Percentiles rank a stretch among this genome's conserved stretches.
phyloP scores from a whole-genome alignment of 2,888 invertebrate genomes.

The Drosophila anceps region DNA sequence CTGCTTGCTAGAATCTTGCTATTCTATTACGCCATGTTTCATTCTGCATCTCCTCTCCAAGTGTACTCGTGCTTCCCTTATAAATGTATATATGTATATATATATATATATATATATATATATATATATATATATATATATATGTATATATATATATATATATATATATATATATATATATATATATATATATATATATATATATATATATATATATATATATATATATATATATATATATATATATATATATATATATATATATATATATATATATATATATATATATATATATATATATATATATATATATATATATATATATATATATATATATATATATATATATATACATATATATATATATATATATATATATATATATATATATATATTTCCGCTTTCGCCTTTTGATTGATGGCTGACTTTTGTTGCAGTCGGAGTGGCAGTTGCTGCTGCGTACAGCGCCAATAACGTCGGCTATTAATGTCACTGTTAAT shows the following conservation, averaged over 20 bases:
- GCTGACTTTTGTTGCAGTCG: slow-evolving; percentile 59
- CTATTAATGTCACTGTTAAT: slow-evolving; percentile 63
- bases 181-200: slow-evolving; percentile 43
- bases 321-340: slow-evolving; percentile 15
- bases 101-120: slow-evolving; percentile 46
- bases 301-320: slow-evolving; percentile 52
- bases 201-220: slow-evolving; percentile 52
- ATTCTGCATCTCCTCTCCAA: slow-evolving; percentile 22
- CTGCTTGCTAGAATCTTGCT: slow-evolving; percentile 11
- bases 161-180: slow-evolving; percentile 15
- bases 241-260: slow-evolving; percentile 52
- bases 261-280: slow-evolving; percentile 46
- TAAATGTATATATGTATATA: too few relatives aligned
- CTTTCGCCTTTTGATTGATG: slow-evolving; percentile 71
- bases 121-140: slow-evolving; percentile 4
- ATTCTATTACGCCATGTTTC: slow-evolving; percentile 16
- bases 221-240: too few relatives aligned
- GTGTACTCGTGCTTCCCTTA: slow-evolving; percentile 50
- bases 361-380: too few relatives aligned
- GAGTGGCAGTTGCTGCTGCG: slow-evolving; percentile 7
- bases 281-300: slow-evolving; percentile 4
- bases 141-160: slow-evolving; percentile 52
- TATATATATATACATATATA: slow-evolving; percentile 60
- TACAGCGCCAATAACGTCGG: slow-evolving; percentile 24
- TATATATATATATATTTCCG: slow-evolving; percentile 68